These are phyloP conservation scores for Tragulus kanchil DNA, from an alignment of 2,113 vertebrate species.

Conservation along the genomic window DNA sequence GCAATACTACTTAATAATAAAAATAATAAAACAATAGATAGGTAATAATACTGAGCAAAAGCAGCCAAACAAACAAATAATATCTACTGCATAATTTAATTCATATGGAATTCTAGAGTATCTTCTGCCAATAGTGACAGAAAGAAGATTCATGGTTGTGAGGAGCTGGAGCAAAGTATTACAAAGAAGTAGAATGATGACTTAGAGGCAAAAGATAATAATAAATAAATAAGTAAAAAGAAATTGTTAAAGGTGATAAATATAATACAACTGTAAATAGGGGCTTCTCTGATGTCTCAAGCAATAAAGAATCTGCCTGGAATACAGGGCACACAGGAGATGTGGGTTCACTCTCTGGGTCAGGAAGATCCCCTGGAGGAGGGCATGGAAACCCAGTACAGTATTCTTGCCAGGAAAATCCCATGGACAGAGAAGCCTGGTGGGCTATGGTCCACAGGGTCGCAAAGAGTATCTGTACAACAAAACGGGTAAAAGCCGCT, in stretches of 20 bases:
- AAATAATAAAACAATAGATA: background rate
- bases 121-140: background rate
- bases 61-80: background rate
- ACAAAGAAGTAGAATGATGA: background rate
- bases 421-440: background rate
- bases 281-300: background rate
- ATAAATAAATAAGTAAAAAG: background rate
- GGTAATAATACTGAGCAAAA: background rate
- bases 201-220: too few relatives aligned
- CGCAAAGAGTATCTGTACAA: background rate
- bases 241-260: background rate
- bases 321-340: background rate
- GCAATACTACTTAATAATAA: background rate
- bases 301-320: background rate
- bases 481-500: too few relatives aligned
- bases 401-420: background rate
- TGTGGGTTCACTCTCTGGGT: rapidly evolving
- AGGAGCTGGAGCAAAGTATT: background rate
- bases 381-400: background rate
- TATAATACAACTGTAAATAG: background rate
- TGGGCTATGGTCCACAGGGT: background rate
- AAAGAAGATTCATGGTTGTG: background rate
- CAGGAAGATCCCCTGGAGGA: background rate
- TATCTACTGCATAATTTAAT: background rate
- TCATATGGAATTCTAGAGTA: background rate